Base-by-base conservation (phyloP, 92 coral and sea anemone genomes). In the Ricordea florida region DNA sequence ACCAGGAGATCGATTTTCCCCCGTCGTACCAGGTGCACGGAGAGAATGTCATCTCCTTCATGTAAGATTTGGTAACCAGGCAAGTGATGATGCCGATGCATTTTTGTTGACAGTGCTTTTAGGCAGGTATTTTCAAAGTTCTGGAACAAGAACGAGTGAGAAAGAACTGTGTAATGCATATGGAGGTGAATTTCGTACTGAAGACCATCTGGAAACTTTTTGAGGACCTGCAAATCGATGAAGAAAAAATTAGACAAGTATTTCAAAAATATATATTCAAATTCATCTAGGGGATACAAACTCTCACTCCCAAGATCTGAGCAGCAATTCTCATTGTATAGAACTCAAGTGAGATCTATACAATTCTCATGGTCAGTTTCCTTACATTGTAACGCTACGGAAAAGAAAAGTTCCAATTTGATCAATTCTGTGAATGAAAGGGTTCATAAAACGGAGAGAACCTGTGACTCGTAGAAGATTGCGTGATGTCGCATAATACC, bases 181-280 rank as follows among this genome's bases (percentile, higher is more conserved):
- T 96, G 97, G 14, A 93, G 92, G 16, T 85, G 97, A 15, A 96
- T 86, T 68, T 96, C 99, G 74, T 96, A 93, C 69, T 96, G 99
- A 9, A 96, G 97, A 13, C 93, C 92, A 58, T 96, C 92, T 17
- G 99, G 99, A 60, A 96, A 96, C 78, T 79, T 91, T 46, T 89
- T 81, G 48, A 96, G 76, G 10, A 96, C 99, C 99, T 93, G 62
- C 14, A 44, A 47, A 20, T 36, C 24, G n/a, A 28, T 40, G 10
- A 37, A 15, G 0, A 26, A 25, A 52, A 5, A 4, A 11, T 25
- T 3, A 6, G 32, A 18, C 46, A 25, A 33, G n/a, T n/a, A 7
- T 32, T 32, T 16, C 15, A 27, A 9, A 21, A 1, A 3, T 24
- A 62, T 0, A 17, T 15, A n/a, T 4, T 55, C 22, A 3, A 22